These are phyloP conservation scores for Thryonomys swinderianus DNA, from an alignment of 2,113 vertebrate genomes.

Conservation along the genomic window DNA sequence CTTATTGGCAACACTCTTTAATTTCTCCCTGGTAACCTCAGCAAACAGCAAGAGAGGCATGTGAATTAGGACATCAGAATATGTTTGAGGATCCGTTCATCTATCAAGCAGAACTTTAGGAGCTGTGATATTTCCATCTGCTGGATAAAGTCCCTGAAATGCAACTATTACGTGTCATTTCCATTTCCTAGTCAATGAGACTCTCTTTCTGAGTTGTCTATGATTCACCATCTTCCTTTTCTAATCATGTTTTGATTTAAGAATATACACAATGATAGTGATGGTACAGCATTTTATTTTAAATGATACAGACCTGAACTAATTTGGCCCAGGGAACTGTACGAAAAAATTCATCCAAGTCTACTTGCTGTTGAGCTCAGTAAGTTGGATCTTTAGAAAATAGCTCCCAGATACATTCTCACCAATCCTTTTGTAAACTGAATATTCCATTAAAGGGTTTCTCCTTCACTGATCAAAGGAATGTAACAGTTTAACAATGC, in stretches of 20 bases:
- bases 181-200: background rate
- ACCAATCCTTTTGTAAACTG: background rate
- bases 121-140: background rate
- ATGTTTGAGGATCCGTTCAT: background rate
- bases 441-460: slow-evolving; percentile 1
- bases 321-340: background rate
- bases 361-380: background rate
- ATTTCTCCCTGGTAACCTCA: background rate
- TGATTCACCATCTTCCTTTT: background rate
- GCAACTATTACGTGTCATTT: background rate
- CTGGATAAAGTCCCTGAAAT: background rate
- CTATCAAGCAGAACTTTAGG: background rate
- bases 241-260: background rate
- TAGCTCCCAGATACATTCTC: background rate
- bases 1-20: background rate
- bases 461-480: slow-evolving; percentile 8
- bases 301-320: background rate
- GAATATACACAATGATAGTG: background rate
- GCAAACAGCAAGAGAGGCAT: background rate
- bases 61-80: background rate
- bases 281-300: background rate
- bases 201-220: background rate
- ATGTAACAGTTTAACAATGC: background rate
- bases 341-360: background rate
- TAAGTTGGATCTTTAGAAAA: background rate